These are phyloP conservation scores for Pipistrellus kuhlii DNA, from an alignment of 2,797 vertebrate genomes.

Conservation along the genomic window DNA sequence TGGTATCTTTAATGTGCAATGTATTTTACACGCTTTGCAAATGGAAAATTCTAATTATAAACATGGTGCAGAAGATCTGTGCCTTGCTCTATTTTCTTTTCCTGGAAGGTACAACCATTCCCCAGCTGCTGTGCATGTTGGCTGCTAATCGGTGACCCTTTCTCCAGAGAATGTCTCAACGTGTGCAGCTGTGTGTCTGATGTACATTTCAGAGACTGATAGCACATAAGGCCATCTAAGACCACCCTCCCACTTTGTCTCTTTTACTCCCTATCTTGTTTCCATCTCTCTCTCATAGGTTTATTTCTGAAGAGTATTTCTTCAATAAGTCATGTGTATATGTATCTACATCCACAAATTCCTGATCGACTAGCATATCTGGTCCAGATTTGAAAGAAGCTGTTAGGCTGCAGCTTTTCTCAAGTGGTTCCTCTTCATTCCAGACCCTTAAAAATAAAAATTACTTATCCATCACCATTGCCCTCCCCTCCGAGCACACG, in stretches of 20 bases:
- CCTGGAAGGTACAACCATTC: background rate
- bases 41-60: background rate
- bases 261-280: background rate
- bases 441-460: background rate
- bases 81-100: background rate
- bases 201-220: background rate
- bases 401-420: background rate
- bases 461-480: background rate
- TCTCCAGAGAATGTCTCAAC: background rate
- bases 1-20: background rate
- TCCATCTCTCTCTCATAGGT: background rate
- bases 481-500: background rate
- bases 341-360: background rate
- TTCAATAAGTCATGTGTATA: background rate
- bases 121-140: background rate
- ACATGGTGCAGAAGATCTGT: background rate
- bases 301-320: background rate
- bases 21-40: background rate
- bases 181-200: background rate
- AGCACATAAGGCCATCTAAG: background rate
- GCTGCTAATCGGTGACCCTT: background rate
- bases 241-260: background rate
- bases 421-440: background rate
- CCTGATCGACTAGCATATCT: background rate
- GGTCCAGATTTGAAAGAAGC: background rate